phyloP scores from a whole-genome alignment of 2,797 vertebrate species.

The Onychomys arenicola region DNA sequence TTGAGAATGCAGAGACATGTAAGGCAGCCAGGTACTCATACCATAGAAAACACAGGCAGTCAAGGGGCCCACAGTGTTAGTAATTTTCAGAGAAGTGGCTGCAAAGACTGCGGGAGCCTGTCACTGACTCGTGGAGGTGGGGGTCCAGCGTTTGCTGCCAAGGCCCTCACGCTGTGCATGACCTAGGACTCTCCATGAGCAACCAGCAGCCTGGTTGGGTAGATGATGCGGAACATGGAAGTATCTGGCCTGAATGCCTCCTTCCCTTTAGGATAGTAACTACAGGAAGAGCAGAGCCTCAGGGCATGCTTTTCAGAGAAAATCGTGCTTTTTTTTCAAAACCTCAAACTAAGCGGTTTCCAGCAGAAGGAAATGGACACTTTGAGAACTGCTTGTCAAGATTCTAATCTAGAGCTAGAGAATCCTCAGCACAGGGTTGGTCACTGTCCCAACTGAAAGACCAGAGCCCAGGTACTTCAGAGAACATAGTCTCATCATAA shows the following conservation, averaged over 20 bases:
- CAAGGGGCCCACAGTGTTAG: neutral
- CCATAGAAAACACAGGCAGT: neutral
- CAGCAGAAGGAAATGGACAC: neutral
- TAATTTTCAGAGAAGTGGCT: neutral
- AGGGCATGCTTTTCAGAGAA: neutral
- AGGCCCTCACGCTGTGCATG: neutral
- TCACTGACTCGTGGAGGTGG: neutral
- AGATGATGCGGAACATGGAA: neutral
- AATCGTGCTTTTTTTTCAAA: neutral
- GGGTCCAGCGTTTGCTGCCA: neutral
- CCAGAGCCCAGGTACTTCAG: neutral
- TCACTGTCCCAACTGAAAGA: neutral
- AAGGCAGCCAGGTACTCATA: neutral
- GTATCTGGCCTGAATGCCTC: neutral
- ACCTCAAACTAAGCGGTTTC: neutral
- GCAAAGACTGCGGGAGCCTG: neutral
- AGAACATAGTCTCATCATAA: too few species aligned
- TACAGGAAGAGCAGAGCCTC: neutral
- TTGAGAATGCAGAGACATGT: conserved; percentile 13
- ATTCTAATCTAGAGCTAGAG: neutral
- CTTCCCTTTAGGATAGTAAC: neutral
- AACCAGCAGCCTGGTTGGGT: neutral
- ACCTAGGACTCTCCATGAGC: neutral
- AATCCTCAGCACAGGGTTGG: neutral
- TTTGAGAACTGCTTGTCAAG: neutral